These are phyloP conservation scores for Saturnia japonica DNA, from an alignment of 2,888 invertebrate genomes.

Conservation along the genomic window DNA sequence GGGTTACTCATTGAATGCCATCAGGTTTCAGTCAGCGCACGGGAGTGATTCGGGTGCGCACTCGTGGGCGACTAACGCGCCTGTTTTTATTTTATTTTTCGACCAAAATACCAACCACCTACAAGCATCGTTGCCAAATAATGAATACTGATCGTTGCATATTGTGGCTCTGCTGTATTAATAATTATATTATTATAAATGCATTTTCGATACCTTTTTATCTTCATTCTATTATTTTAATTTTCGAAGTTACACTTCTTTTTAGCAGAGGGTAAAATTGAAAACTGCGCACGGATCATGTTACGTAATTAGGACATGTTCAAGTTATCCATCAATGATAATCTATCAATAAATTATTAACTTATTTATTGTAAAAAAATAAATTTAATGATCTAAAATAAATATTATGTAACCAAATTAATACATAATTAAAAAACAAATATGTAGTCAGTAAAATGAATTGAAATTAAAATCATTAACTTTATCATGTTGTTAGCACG, in stretches of 20 bases:
- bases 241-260: not conserved
- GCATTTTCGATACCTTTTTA: not conserved
- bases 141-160: conserved; percentile 30
- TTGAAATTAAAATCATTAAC: too few relatives aligned
- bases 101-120: conserved; percentile 67
- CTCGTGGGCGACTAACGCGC: conserved; percentile 50
- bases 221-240: not conserved
- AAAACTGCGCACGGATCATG: too few relatives aligned
- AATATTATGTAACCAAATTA: too few relatives aligned
- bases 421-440: too few relatives aligned
- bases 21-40: conserved; percentile 53
- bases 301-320: too few relatives aligned
- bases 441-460: too few relatives aligned
- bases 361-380: too few relatives aligned
- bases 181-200: conserved; percentile 4
- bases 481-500: too few relatives aligned
- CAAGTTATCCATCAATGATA: too few relatives aligned
- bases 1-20: conserved; percentile 66
- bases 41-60: conserved; percentile 25
- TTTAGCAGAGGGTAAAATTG: too few relatives aligned
- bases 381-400: too few relatives aligned
- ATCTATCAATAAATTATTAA: too few relatives aligned
- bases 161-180: conserved; percentile 20
- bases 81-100: conserved; percentile 54
- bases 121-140: conserved; percentile 54